Base-by-base conservation (phyloP, 1,140 invertebrate genomes). In the Polypedilum vanderplanki region DNA sequence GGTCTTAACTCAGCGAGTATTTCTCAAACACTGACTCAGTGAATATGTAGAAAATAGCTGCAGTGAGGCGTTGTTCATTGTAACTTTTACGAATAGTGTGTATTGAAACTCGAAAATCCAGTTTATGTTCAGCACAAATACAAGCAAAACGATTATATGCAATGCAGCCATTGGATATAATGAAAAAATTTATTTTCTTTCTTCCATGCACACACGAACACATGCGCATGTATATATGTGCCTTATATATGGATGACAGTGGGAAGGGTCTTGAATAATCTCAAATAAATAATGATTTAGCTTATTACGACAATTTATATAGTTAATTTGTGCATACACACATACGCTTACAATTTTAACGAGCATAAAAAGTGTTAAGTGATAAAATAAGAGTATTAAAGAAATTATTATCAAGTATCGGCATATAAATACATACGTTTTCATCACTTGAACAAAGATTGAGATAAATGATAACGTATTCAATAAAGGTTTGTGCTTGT, bases 361-460 rank as follows among this genome's bases (percentile, higher is more conserved):
- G 65, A 70, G 65, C 65, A 22, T 70, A 20, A 70, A 70, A 18
- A 70, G 65, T 70, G 65, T 70, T 70, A 70, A 70, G 65, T 70
- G 65, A 70, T 70, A 70, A 70, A 70, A 70, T 70, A 70, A 70
- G 65, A 70, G 17, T 70, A 70, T 70, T 70, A 70, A 70, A 70
- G 65, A 70, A 70, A 70, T 70, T 22, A 70, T 70, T 70, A 70
- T 70, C 65, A 70, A 22, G 65, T 70, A 18, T 20, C 65, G n/a
- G 20, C 20, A 70, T 70, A 70, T 70, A 70, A 70, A 70, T 70
- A 70, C 65, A 70, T 22, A 57, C 20, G 65, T 22, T 70, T 70
- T 70, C 65, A 70, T 20, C 65, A 70, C 65, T 70, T 22, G 65
- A 70, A 70, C 65, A 70, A 70, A 18, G 65, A 70, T 70, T 70